Conservation (phyloP, 2,113 vertebrate genomes). For the Scomber japonicus region DNA sequence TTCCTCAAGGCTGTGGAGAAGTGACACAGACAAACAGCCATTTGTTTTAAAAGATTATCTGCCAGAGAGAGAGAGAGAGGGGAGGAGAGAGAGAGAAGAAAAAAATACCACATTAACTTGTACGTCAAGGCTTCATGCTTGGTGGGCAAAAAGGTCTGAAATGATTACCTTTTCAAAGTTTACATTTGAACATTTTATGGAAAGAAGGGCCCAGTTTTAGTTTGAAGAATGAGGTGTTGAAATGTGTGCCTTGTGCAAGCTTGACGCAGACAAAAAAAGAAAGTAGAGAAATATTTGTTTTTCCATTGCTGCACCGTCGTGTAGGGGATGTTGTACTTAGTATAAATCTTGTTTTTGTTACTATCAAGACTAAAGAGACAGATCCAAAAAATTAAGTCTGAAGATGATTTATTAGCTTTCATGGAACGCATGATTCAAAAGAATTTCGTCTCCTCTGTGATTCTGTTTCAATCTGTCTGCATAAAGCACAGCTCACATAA, state of each 20-base stretch:
- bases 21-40: slow-evolving; percentile 6
- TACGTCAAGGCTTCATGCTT: slow-evolving; percentile 22
- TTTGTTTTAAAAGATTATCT: slow-evolving; percentile 24
- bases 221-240: slow-evolving; percentile 22
- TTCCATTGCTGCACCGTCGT: slow-evolving; percentile 3
- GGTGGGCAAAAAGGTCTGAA: slow-evolving; percentile 19
- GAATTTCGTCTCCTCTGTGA: slow-evolving; percentile 5
- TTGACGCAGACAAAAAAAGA: neutral
- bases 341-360: slow-evolving; percentile 31
- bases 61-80: neutral
- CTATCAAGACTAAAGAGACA: neutral
- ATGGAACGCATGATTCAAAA: slow-evolving; percentile 21
- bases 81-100: neutral
- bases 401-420: slow-evolving; percentile 31
- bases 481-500: slow-evolving; percentile 17
- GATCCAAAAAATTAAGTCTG: slow-evolving; percentile 6
- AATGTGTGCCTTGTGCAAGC: neutral
- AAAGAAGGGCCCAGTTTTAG: neutral
- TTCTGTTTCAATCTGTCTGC: slow-evolving; percentile 6
- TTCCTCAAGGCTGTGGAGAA: neutral
- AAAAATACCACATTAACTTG: neutral
- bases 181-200: neutral
- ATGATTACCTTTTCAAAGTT: slow-evolving; percentile 13
- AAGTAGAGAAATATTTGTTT: slow-evolving; percentile 23
- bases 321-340: neutral